Percentiles rank a stretch among this genome's conserved stretches.
These are phyloP conservation scores for Phodopus roborovskii DNA, from an alignment of 2,113 vertebrate species.

Conservation along the genomic window DNA sequence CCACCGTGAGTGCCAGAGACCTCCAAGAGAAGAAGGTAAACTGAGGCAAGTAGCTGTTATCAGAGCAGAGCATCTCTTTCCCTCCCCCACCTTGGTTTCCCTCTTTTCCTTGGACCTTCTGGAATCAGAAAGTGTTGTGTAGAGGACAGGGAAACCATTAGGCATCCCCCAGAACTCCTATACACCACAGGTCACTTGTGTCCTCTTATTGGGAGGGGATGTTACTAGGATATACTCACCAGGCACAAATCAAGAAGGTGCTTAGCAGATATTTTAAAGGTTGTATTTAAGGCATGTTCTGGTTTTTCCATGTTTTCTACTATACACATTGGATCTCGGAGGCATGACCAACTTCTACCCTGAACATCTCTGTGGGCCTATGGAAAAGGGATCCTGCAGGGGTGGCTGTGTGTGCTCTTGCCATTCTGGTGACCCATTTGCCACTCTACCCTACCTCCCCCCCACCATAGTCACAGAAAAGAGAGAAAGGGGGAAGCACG, in stretches of 20 bases:
- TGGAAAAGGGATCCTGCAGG: background rate
- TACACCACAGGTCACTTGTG: background rate
- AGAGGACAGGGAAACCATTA: too few species aligned
- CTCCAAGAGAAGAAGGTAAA: background rate
- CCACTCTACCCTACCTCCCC: background rate
- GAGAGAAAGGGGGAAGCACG: conserved; percentile 14
- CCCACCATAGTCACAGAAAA: background rate
- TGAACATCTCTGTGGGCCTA: background rate
- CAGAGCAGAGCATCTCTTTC: background rate
- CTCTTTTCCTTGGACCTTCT: background rate
- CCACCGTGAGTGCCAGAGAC: rapidly evolving
- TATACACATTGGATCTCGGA: background rate
- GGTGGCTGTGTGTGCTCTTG: conserved; percentile 29
- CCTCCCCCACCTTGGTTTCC: background rate
- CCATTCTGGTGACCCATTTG: background rate
- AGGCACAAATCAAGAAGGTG: background rate
- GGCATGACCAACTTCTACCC: conserved; percentile 43
- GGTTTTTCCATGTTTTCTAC: background rate
- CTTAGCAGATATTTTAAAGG: background rate
- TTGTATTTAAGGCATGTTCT: background rate
- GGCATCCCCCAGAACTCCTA: too few species aligned
- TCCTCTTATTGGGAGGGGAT: background rate
- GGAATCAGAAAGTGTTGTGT: background rate
- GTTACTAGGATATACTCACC: background rate
- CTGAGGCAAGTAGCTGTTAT: rapidly evolving